A percentile compares a stretch with the other conserved stretches of the same genome.
These are phyloP conservation scores for Pithys albifrons DNA, from an alignment of 2,113 vertebrate genomes.

Conservation along the genomic window DNA sequence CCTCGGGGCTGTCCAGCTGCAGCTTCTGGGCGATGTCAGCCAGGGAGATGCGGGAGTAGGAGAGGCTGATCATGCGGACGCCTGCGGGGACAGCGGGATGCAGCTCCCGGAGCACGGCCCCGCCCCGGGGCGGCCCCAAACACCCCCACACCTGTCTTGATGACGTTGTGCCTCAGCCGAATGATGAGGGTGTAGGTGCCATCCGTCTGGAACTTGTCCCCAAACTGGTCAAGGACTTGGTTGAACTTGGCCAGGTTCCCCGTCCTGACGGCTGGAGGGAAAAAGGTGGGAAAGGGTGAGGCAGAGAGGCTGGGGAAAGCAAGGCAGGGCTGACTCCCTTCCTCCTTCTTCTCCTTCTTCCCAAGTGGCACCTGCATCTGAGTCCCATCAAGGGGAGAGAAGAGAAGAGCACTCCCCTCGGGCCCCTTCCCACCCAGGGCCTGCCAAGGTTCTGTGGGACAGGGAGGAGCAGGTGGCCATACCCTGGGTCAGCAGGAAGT, in stretches of 20 bases:
- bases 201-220: conserved; percentile 95
- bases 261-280: conserved; percentile 85
- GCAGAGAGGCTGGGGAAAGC: background rate
- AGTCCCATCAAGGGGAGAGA: background rate
- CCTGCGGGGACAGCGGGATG: conserved; percentile 69
- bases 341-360: background rate
- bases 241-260: conserved; percentile 98
- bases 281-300: background rate
- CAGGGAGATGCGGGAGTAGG: conserved; percentile 95
- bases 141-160: conserved; percentile 88
- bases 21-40: conserved; percentile 95
- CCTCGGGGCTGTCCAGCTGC: conserved; percentile 95
- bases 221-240: conserved; percentile 94
- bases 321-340: background rate
- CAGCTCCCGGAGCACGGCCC: background rate
- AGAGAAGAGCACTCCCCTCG: background rate
- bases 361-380: background rate
- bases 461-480: background rate
- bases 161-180: conserved; percentile 96
- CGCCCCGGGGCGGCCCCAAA: background rate
- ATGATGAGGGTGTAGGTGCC: conserved; percentile 99
- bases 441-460: background rate
- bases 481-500: conserved; percentile 98
- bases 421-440: background rate
- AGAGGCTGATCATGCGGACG: conserved; percentile 98